Evolutionary conservation across 1,140 invertebrate genomes (phyloP), one percentile per base, ranked within the genome.

Genomic region (Drosophila chauvacae): DNA sequence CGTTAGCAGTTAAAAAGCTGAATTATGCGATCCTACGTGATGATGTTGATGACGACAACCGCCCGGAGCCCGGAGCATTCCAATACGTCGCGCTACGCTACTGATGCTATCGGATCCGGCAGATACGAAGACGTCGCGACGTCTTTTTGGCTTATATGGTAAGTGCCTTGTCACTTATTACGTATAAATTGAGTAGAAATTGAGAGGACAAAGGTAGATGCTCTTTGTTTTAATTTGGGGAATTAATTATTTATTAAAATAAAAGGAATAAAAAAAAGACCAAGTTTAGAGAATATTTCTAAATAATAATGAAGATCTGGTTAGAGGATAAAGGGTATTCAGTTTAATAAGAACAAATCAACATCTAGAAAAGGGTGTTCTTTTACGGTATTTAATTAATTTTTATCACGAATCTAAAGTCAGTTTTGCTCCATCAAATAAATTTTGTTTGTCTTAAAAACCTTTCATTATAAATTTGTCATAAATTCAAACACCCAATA

Each of bases 1-100:
- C 80, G 55, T 90, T 90, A 88, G 83, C 84, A 65, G 81, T 86
- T 85, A 88, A 88, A 77, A 88, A 84, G 81, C 70, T 84, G 87
- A 88, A 90, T 88, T 88, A 88, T 88, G 85, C 80, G 84, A 88
- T 88, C 66, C 84, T 77, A 88, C 84, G 84, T 88, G 84, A 78
- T 69, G 84, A 51, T 51, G 48, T 23, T 23, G 23, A 88, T 18
- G n/a, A 44, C 20, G 18, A 88, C 81, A 87, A 84, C 77, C 71
- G 72, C 73, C 72, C 77, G 74, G 47, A 77, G 33, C 35, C 39
- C 20, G 79, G 48, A 77, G 81, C 80, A 87, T 87, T 87, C 84
- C 84, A 81, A 90, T 87, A 77, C 85, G 77, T 88, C 73, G 50
- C 61, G 48, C 48, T 39, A 47, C 77, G 50, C 50, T 26, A 30